Base-by-base conservation (phyloP, 2,888 invertebrate species). In the Cordilura impudica region DNA sequence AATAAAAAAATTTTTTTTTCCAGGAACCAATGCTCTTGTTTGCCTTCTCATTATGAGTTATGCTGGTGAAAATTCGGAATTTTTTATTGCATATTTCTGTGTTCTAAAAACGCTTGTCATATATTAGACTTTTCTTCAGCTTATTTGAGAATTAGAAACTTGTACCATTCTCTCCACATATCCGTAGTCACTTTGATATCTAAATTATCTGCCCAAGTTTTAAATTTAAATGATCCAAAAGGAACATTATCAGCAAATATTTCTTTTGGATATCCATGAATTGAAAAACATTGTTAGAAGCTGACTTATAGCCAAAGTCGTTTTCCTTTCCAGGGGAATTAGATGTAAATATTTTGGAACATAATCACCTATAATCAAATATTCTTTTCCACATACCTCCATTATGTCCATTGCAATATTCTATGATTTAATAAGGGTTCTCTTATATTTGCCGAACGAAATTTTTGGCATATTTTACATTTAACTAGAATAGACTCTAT, bases 371-470 rank as follows among this genome's bases (percentile, higher is more conserved):
- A 79, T 54, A 23, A 78, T 56, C 18, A 82, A 72, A 51, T 54
- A 80, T 4, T 49, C 21, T 29, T 51, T 77, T 18, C 61, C 65
- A 58, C 23, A 2, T 65, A 80, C 82, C 67, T 86, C 83, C 47
- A 83, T 81, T 78, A 87, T 83, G 82, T 87, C 86, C 54, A 84
- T 79, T 23, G 76, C 84, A 29, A 88, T 69, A 67, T 85, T 85
- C 43, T 83, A 56, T 81, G 81, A 23, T 45, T 60, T 23, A 80
- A 29, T n/a, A 81, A 18, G 7, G 78, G 79, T 16, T 82, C 79
- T 56, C 76, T 82, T 4, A 53, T n/a, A 43, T 81, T 81, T 0
- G 71, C 21, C 8, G 51, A 61, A 16, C 79, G 35, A 16, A 45
- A 58, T 35, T 65, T 74, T 66, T 81, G 79, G 39, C 73, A 81